Base-by-base conservation (phyloP, 2,888 invertebrate genomes). In the Strigamia transsilvanica region DNA sequence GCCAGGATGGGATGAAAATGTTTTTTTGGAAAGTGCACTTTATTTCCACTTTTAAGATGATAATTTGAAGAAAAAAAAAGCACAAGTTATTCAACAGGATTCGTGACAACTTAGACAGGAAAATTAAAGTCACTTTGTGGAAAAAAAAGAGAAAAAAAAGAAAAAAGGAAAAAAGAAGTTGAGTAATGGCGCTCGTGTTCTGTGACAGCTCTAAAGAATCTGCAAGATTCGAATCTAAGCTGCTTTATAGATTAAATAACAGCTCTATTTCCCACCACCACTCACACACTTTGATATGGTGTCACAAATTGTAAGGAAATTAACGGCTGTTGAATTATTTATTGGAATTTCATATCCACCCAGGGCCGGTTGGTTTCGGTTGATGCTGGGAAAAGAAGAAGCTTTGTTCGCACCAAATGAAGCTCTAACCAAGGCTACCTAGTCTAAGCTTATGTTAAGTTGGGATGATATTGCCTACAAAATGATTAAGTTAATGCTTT, bases 181-280 rank as follows among this genome's bases (percentile, higher is more conserved):
- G 51, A 51, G 51, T 51, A 51, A 51, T 51, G 51, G 51, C 15
- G 51, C 51, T 51, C 13, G 18, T 51, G 51, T n/a, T 9, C 1
- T n/a, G n/a, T 51, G 51, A 51, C 51, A 51, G 51, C 51, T 51
- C n/a, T 51, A 51, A 51, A 51, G 51, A 51, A 51, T 51, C n/a
- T 15, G 15, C 42, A 18, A n/a, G 51, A 51, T 51, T 18, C 18
- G 51, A 51, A 51, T 51, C 15, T 51, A 51, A 51, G 51, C 15
- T 15, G 51, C 51, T 51, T 51, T 51, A n/a, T 51, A n/a, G 51
- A 51, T 13, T 51, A 51, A 51, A 51, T 51, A 15, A 51, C 18
- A n/a, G n/a, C n/a, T 15, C n/a, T 13, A 3, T 13, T 51, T 51
- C n/a, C 18, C n/a, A 0, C n/a, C 15, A 15, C 42, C n/a, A 15